Base-by-base conservation (phyloP, 2,113 vertebrate species). In the Myrmophylax atrothorax region DNA sequence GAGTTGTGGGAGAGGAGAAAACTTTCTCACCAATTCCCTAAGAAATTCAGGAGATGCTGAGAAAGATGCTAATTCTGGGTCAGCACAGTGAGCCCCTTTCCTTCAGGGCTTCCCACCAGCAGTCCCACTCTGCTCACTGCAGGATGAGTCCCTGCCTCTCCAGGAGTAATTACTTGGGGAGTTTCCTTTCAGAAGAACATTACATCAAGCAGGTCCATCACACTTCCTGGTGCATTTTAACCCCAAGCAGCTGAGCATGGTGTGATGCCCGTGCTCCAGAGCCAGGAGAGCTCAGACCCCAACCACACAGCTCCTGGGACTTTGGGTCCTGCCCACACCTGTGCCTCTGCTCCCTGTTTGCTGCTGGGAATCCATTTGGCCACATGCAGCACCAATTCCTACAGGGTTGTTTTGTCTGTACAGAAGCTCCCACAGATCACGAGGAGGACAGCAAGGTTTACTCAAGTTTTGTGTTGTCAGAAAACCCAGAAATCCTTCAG, bases 51-150 rank as follows among this genome's bases (percentile, higher is more conserved):
- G 66, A 91, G 60, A n/a, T 89, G 38, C 59, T 7, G 9, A 80
- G 66, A 23, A 38, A 67, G 75, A 35, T 58, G 75, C 72, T 55
- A 44, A 55, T 74, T 82, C 56, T 81, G 87, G 80, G 73, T 84
- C 69, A 92, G 38, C 1, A 5, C 58, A 72, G 62, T 1, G 6
- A 53, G 15, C 23, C 40, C 42, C 58, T 72, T 37, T 46, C 60
- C 68, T 52, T 14, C 40, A 63, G 29, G 55, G 76, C 42, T 70
- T 42, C 79, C 49, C 75, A 76, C 24, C 63, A 75, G 42, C 1
- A 0, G 23, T 18, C 31, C 19, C 12, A 2, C 84, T 35, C n/a
- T 28, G 20, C 62, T 70, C 31, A 0, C 73, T 35, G 78, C 2
- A 1, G 56, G 78, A 75, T 19, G 28, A 50, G n/a, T 19, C 74